Base-by-base conservation (phyloP, 1,140 invertebrate genomes). In the Apis cerana region DNA sequence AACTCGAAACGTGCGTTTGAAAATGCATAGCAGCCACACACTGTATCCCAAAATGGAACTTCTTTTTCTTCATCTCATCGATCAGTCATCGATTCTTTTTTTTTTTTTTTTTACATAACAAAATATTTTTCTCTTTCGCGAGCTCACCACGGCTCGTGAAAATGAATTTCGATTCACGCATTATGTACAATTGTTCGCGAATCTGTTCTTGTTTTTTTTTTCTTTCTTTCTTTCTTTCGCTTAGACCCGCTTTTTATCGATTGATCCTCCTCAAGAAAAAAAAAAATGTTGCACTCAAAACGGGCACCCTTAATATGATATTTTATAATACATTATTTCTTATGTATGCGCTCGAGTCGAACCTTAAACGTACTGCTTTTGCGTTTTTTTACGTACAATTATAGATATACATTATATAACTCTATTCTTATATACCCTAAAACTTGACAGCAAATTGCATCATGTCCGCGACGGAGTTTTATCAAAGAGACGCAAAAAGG, bases 111-210 rank as follows among this genome's bases (percentile, higher is more conserved):
- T 87, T 85, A 77, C 85, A 72, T 90, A 90, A 83, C 86, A 90
- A 90, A 90, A 90, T 89, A 90, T 87, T 33, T 33, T 33, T 88
- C 75, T 88, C 70, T 89, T 69, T 85, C 17, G 13, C 54, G 48
- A 59, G 48, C 52, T 58, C 65, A 8, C 68, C 75, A 62, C 21
- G 69, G 15, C 48, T 64, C 69, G 59, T 71, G 59, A 76, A 59
- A 69, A 69, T 72, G 65, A 68, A 64, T 84, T 80, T 67, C 52
- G 54, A 59, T 58, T 52, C 68, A 71, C 11, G 4, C n/a, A n/a
- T 58, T 89, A 87, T 86, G 64, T 87, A 89, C 78, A 88, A 75
- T 71, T 65, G 50, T 13, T 59, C 5, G 10, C 12, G 56, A 23
- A 59, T 61, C 71, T 10, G 5, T 56, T 27, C 17, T 13, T 27